Conservation (phyloP, 1,140 invertebrate genomes). For the Heliconius hermathena region DNA sequence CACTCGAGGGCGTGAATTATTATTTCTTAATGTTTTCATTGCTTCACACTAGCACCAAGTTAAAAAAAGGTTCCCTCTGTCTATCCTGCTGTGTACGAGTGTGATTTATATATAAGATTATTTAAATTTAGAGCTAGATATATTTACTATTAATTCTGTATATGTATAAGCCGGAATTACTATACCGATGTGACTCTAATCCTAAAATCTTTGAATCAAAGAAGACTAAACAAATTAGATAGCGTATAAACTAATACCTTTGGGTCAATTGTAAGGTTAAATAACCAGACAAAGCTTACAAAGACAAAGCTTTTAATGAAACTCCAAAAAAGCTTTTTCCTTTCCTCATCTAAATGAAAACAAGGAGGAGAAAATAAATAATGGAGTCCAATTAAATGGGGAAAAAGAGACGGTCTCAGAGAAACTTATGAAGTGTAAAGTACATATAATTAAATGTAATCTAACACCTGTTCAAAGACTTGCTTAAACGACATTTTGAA, state of each 20-base stretch:
- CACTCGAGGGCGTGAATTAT: too few relatives aligned
- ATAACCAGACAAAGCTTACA: constrained; percentile 22
- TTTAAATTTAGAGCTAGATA: too few relatives aligned
- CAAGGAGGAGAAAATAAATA: constrained; percentile 56
- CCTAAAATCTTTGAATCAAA: background rate
- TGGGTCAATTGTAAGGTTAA: background rate
- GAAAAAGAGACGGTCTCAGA: constrained; percentile 49
- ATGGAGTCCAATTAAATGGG: constrained; percentile 62
- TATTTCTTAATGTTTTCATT: too few relatives aligned
- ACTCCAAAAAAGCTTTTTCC: constrained; percentile 28
- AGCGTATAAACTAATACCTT: background rate
- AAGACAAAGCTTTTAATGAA: constrained; percentile 30
- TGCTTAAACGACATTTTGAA: background rate
- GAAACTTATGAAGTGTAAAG: constrained; percentile 28
- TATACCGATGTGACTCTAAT: background rate
- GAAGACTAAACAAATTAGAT: background rate
- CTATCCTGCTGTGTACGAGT: too few relatives aligned
- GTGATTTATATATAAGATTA: too few relatives aligned
- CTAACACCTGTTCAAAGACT: background rate
- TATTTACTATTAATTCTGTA: background rate
- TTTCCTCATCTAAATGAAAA: constrained; percentile 56
- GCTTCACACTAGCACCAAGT: too few relatives aligned
- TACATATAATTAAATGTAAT: constrained; percentile 27
- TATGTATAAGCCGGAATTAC: background rate
- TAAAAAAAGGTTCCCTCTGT: too few relatives aligned